Evolutionary conservation across 1,140 invertebrate genomes (phyloP), one percentile per base, ranked within the genome.

Genomic region (Stegodyphus dumicola): DNA sequence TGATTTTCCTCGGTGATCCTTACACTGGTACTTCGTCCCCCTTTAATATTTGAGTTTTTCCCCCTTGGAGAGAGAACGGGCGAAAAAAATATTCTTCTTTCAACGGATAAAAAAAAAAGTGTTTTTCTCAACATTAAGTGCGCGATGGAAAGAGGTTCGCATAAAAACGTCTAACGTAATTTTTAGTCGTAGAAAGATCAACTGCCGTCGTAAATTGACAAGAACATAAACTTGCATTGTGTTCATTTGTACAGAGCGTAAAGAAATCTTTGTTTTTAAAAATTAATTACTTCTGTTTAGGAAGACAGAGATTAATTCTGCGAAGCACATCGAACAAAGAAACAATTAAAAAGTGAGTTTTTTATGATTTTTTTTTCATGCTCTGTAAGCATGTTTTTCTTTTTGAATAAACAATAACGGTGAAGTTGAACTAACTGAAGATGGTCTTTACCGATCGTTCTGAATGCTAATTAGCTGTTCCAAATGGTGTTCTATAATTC

Each of bases 11-110:
- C 15, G 15, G 60, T 77, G 75, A 65, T 77, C 64, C 75, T 48
- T 18, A 49, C 56, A 15, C 56, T 60, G 15, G 56, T 60, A 60
- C 15, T 33, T 33, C 33, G 33, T 3, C 75, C 48, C 75, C 6
- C 48, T 52, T 77, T 77, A 77, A 77, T 77, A 77, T 77, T 77
- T 77, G 56, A n/a, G 49, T 52, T 77, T 33, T 33, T 33, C 60
- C 60, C 17, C 54, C 53, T 18, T 60, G 17, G 54, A 11, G 11
- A 10, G 11, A 52, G 52, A 49, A 64, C 10, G 10, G 60, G n/a
- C 11, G 52, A 60, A 75, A 75, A 75, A 75, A 75, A 60, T 54
- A 5, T 6, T 33, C 52, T 75, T 51, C 33, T 60, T 60, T 60
- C 54, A 54, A 60, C 60, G 60, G 17, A 49, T 11, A 49, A 64